Percentiles rank a stretch among this genome's conserved stretches.
Conservation (phyloP, 2,113 vertebrate genomes). For the Periophthalmodon schlosseri region DNA sequence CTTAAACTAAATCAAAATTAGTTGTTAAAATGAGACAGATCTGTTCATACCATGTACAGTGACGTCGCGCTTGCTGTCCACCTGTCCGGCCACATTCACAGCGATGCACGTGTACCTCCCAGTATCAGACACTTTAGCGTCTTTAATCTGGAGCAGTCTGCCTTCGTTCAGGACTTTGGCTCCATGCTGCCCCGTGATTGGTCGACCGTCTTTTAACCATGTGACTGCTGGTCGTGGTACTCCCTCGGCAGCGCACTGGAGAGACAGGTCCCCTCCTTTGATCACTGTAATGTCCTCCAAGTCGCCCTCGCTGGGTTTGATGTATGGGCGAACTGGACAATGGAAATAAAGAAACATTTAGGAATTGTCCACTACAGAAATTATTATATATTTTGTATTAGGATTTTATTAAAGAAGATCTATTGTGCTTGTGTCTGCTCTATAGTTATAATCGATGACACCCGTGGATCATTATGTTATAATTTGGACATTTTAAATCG, state of each 20-base stretch:
- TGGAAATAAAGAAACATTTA: slow-evolving; percentile 29
- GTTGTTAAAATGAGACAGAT: no score
- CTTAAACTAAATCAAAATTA: no score
- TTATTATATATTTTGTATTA: neutral
- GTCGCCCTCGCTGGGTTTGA: slow-evolving; percentile 67
- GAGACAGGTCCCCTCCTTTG: slow-evolving; percentile 79
- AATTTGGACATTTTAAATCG: no score
- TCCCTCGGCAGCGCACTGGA: slow-evolving; percentile 86
- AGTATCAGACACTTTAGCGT: slow-evolving; percentile 80
- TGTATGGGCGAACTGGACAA: slow-evolving; percentile 84
- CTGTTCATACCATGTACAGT: slow-evolving; percentile 85
- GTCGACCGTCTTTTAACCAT: slow-evolving; percentile 91
- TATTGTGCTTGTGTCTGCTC: no score
- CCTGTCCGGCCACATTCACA: slow-evolving; percentile 88
- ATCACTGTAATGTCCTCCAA: slow-evolving; percentile 73
- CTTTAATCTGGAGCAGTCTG: slow-evolving; percentile 79
- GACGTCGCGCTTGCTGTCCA: slow-evolving; percentile 87
- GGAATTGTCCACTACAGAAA: neutral
- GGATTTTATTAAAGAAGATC: no score
- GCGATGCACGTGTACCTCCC: slow-evolving; percentile 92
- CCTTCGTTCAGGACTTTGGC: slow-evolving; percentile 78
- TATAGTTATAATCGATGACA: no score
- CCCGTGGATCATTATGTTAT: no score
- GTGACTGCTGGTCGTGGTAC: slow-evolving; percentile 82
- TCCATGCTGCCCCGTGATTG: slow-evolving; percentile 64